phyloP scores from a whole-genome alignment of 2,797 vertebrate species.

The Xiphorhynchus erythropygius region DNA sequence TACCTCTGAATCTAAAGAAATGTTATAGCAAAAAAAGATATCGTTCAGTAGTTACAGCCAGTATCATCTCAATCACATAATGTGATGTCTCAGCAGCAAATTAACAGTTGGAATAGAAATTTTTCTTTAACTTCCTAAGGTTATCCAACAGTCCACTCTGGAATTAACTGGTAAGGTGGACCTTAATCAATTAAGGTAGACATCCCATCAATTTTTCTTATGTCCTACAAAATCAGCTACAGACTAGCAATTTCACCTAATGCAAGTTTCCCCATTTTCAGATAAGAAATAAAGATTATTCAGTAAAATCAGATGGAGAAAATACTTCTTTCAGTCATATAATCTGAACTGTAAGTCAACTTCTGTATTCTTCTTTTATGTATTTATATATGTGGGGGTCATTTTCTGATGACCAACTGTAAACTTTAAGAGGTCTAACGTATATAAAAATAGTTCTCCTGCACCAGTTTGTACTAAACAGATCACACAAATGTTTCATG shows the following conservation, averaged over 20 bases:
- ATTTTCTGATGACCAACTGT: slow-evolving; percentile 51
- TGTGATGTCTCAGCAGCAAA: background rate
- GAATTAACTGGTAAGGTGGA: background rate
- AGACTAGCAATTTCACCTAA: slow-evolving; percentile 35
- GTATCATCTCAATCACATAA: background rate
- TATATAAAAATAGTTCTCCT: slow-evolving; percentile 13
- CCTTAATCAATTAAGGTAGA: background rate
- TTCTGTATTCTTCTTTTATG: slow-evolving; percentile 73
- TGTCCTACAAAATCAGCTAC: slow-evolving; percentile 48
- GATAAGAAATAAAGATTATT: slow-evolving; percentile 59
- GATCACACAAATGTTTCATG: background rate
- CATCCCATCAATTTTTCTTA: background rate
- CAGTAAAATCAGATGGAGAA: slow-evolving; percentile 82
- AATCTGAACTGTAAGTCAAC: slow-evolving; percentile 83
- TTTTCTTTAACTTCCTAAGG: background rate
- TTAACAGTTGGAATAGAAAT: background rate
- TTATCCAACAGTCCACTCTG: background rate
- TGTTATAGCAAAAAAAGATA: background rate
- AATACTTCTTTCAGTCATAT: slow-evolving; percentile 80
- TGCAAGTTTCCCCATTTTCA: slow-evolving; percentile 32
- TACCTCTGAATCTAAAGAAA: background rate
- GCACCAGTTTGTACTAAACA: slow-evolving; percentile 1
- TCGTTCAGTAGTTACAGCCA: background rate
- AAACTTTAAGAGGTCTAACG: background rate
- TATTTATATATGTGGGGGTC: slow-evolving; percentile 67